Evolutionary conservation across 2,113 vertebrate species (phyloP).

Genomic region (Dipodomys ordii): DNA sequence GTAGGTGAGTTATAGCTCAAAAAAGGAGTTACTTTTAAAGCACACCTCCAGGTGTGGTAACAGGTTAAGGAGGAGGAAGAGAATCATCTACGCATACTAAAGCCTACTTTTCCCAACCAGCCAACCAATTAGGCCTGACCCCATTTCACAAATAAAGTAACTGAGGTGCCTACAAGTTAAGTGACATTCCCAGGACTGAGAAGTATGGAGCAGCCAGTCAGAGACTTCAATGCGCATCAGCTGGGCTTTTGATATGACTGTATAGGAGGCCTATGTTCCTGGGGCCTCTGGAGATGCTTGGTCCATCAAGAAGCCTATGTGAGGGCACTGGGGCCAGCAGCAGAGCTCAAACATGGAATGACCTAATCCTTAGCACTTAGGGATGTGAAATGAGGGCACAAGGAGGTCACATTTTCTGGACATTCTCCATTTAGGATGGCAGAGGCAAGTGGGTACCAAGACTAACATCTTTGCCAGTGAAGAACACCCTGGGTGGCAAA

Average conservation of each 20-base stretch:
- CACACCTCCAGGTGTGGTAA: neutral
- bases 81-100: neutral
- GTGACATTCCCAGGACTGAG: neutral
- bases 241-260: too few relatives aligned
- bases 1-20: neutral
- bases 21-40: neutral
- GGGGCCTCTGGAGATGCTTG: neutral
- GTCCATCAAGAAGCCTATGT: neutral
- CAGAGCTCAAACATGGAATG: neutral
- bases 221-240: neutral
- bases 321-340: neutral
- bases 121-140: neutral
- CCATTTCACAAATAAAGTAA: slow-evolving; percentile 5
- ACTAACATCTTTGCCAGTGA: rapidly evolving
- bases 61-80: neutral
- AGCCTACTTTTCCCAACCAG: neutral
- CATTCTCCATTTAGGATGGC: neutral
- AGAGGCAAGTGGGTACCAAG: neutral
- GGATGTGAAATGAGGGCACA: neutral
- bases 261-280: neutral
- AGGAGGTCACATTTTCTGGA: neutral
- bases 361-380: neutral
- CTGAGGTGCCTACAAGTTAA: neutral
- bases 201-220: neutral
- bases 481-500: neutral